Evolutionary conservation across 2,113 vertebrate genomes (phyloP), one percentile per base, ranked within the genome.

Genomic region (Solea senegalensis): DNA sequence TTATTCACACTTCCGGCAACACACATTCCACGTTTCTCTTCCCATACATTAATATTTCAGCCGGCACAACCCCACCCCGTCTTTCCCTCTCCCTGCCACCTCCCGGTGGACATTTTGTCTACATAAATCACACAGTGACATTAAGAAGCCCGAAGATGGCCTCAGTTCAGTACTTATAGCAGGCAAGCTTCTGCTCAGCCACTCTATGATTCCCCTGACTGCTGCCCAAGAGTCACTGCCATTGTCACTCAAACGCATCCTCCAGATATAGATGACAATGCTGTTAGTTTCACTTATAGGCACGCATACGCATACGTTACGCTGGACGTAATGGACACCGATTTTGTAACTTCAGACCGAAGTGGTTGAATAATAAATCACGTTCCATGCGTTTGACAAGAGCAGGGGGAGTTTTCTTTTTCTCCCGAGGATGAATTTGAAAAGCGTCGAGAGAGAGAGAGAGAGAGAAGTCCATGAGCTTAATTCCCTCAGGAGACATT

Each of bases 1-100:
- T 92, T 88, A 92, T 93, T 91, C 66, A 93, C 69, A 70, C 70
- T 81, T 89, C 81, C 61, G 61, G 80, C 61, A 87, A 88, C 82
- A 89, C 79, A 81, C 65, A 58, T 89, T 88, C 66, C 80, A 83
- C 89, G 86, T 87, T 90, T 89, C 61, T 65, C 81, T 90, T 89
- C 73, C 76, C 66, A 81, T 74, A 81, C 80, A 92, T 93, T 86
- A 92, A 93, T 92, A 92, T 93, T 93, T 92, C 56, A 93, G 74
- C 59, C 68, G 2, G 9, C 2, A 27, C 13, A 26, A 4, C 16
- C 73, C 39, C 58, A 8, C 21, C 44, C 13, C 14, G 55, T 59
- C 59, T 69, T 65, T 26, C 66, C 57, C 46, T 81, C 74, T 81
- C 39, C 61, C 58, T 77, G 48, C 68, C 63, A 71, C 74, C 69